phyloP scores from a whole-genome alignment of 1,140 invertebrate genomes.

The Magallana ariakensis region DNA sequence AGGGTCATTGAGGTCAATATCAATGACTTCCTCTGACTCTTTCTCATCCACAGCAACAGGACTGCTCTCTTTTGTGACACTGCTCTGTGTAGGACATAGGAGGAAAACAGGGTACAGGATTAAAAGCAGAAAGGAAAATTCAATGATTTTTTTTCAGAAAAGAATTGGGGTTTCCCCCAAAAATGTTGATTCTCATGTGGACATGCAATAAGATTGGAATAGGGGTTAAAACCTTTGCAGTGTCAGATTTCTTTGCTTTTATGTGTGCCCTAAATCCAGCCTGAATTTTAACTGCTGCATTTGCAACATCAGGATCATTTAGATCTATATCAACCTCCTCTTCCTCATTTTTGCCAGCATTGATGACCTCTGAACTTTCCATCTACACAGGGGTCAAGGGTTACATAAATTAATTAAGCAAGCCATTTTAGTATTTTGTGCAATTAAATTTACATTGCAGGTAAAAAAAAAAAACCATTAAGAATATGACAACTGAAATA shows the following conservation, averaged over 20 bases:
- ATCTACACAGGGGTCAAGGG: conserved; percentile 13
- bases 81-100: not conserved
- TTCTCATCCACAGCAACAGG: not conserved
- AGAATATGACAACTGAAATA: not conserved
- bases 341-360: conserved; percentile 11
- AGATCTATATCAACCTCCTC: conserved; percentile 71
- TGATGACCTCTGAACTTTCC: not conserved
- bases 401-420: conserved; percentile 4
- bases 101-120: not conserved
- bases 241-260: conserved; percentile 59
- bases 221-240: conserved; percentile 35
- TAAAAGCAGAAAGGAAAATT: conserved; percentile 1
- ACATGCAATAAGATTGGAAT: not conserved
- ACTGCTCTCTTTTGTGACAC: not conserved
- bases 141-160: not conserved
- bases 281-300: conserved; percentile 76
- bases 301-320: conserved; percentile 73
- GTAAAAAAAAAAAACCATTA: not conserved
- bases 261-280: conserved; percentile 70
- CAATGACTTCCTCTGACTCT: conserved; percentile 59
- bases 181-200: not conserved
- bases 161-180: too few species aligned
- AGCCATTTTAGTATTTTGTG: not conserved
- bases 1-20: conserved; percentile 70
- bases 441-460: not conserved